Evolutionary conservation across 1,140 invertebrate species (phyloP), one percentile per base, ranked within the genome.

Genomic region (Lepidurus couesii): DNA sequence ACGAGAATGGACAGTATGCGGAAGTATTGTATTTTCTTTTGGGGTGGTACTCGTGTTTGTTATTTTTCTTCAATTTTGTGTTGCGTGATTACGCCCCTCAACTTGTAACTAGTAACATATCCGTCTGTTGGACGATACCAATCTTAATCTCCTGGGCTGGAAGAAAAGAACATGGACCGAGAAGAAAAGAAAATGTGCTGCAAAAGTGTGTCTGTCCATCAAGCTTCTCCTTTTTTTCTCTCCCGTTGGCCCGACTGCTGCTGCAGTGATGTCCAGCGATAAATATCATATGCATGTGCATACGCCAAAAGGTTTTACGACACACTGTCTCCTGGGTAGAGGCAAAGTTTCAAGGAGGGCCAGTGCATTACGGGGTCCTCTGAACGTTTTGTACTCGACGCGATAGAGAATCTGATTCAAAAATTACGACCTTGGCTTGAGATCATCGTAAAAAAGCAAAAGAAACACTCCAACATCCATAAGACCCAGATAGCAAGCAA

Each of bases 111-210:
- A 16, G 53, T 65, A 65, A 65, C 9, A 13, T 65, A 65, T 65
- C 53, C 53, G 21, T 65, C 53, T 16, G 45, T 21, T 65, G 53
- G 16, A n/a, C 3, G 53, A 65, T 65, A 65, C 13, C 16, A 13
- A 65, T 65, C 53, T 65, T 65, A 65, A 65, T 65, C 53, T 65
- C 53, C 53, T 65, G 53, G 21, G 21, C 53, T 16, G 53, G 21
- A 65, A 34, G 34, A 34, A 65, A 65, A 13, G 16, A 65, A 65
- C 53, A 65, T 65, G 7, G 53, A n/a, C 13, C 3, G 34, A 34
- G 53, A 65, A 65, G 53, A 65, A 65, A n/a, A n/a, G 53, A 65
- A 65, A 65, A 4, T 34, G 34, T 34, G 34, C 34, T 34, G 34
- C 34, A 34, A 34, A 34, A 34, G 34, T 34, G 34, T 34, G 34